Evolutionary conservation across 2,797 vertebrate species (phyloP), one percentile per base, ranked within the genome.

Genomic region (Coendou prehensilis): DNA sequence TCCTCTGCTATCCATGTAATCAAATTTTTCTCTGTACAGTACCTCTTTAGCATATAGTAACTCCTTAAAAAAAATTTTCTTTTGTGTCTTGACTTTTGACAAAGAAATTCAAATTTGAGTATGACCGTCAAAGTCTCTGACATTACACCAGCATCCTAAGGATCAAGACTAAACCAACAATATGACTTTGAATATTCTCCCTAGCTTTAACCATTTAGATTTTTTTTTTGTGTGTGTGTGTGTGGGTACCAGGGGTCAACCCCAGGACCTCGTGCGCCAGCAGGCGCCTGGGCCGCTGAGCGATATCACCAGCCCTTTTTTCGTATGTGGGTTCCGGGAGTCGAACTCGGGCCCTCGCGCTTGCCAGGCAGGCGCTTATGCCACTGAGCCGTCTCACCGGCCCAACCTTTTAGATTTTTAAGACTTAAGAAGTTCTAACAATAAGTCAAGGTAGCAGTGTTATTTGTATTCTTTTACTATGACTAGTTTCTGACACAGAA

Each of bases 101-200:
- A 33, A 95, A 47, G 3, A 91, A 67, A 63, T 88, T 95, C n/a
- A 41, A 82, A 17, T 82, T 63, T 61, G 20, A 94, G 59, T 45
- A 17, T 90, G 59, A 96, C 41, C 59, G 92, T 97, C 88, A 95
- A 90, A 95, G 79, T 86, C 37, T 92, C 67, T 86, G 67, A 23
- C 57, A 69, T 28, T 54, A 22, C 5, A 73, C 22, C 73, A 88
- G 45, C 71, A 90, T 56, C 54, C 18, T 86, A 85, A 86, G 23
- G 56, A 91, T 64, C 23, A 69, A 3, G 5, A 67, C 52, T 92
- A 73, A 93, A 71, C 28, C 79, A 93, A 26, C 0, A 0, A 30
- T 57, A 26, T 50, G 30, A 82, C 87, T 78, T 61, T 30, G 86
- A 88, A 63, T 83, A 14, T 52, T 76, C 18, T 85, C 15, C 13